These are phyloP conservation scores for Cheilosia urbana DNA, from an alignment of 2,888 invertebrate species.

Conservation along the genomic window DNA sequence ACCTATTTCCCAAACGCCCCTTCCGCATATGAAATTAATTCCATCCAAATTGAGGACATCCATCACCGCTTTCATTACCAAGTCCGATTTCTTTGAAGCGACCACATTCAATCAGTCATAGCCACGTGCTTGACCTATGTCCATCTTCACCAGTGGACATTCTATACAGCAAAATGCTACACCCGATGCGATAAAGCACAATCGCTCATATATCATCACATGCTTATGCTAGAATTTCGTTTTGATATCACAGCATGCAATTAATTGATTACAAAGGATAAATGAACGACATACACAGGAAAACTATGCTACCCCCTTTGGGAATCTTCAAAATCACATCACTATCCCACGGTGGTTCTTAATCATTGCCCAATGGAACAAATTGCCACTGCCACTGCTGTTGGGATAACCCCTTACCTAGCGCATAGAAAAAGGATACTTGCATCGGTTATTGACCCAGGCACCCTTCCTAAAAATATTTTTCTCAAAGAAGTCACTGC, in stretches of 20 bases:
- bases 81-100: constrained; percentile 2
- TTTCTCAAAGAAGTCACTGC: constrained; percentile 40
- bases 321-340: constrained; percentile 52
- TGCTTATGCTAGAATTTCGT: not conserved
- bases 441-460: constrained; percentile 64
- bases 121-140: constrained; percentile 69
- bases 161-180: not conserved
- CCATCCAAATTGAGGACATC: not conserved
- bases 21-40: not conserved
- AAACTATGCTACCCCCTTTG: constrained; percentile 33
- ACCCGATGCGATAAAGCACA: not conserved
- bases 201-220: constrained; percentile 31
- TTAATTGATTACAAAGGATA: constrained; percentile 80
- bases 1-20: not conserved
- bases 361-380: constrained; percentile 66
- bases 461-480: constrained; percentile 24
- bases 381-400: constrained; percentile 40
- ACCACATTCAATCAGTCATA: constrained; percentile 52
- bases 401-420: constrained; percentile 50
- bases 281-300: constrained; percentile 51
- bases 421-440: constrained; percentile 43
- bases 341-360: constrained; percentile 72
- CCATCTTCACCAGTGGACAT: constrained; percentile 32
- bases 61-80: not conserved
- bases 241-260: constrained; percentile 80